Base-by-base conservation (phyloP, 1,140 invertebrate species). In the Achroia grisella region DNA sequence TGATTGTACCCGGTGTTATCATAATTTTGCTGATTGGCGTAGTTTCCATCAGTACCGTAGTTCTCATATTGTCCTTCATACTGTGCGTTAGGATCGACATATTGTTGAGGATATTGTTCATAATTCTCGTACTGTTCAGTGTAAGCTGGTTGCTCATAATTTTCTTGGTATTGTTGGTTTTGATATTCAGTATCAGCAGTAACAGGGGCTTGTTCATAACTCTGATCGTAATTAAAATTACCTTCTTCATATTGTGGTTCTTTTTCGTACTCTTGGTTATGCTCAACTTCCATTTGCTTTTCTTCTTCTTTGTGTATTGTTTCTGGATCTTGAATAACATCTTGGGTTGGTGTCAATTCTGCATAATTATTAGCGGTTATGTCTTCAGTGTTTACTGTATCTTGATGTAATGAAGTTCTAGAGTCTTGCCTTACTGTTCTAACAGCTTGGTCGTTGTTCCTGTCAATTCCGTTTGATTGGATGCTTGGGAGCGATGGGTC, bases 101-200 rank as follows among this genome's bases (percentile, higher is more conserved):
- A 74, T 42, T 65, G 62, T 36, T 81, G 67, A 13, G 68, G 68
- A 47, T 82, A 74, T 34, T 74, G 59, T 50, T 76, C 65, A 45
- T 70, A 69, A 50, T 75, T 76, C 44, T 69, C 63, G 47, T 72
- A 80, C 34, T 78, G 63, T 10, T 62, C 52, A n/a, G 31, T 34
- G 32, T 68, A 64, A 8, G 10, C 31, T 32, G 48, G 37, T 41
- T 71, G 61, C 36, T 67, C 62, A 46, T 60, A 48, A 48, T 65
- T 48, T 44, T 59, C 52, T 15, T 56, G 46, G 49, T 68, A 59
- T 50, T 50, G 48, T 36, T 48, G 48, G 27, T 47, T 45, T 52
- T 66, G 53, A 48, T 55, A 48, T 17, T 54, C 48, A n/a, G 30
- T 35, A 6, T 41, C 27, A n/a, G n/a, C 43, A 30, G 49, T 14